Base-by-base conservation (phyloP, 2,888 invertebrate genomes). In the Athetis lepigone region DNA sequence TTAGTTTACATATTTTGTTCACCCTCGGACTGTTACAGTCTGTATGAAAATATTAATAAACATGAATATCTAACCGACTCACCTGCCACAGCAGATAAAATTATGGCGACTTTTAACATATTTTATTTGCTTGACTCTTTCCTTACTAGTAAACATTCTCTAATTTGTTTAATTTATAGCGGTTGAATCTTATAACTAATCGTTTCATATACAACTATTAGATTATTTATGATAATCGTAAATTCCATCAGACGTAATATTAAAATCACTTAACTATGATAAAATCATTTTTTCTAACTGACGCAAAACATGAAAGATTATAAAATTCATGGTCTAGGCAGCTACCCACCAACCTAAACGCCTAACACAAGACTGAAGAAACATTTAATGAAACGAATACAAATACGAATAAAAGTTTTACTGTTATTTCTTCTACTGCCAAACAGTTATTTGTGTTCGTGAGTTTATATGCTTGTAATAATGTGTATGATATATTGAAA, bases 51-150 rank as follows among this genome's bases (percentile, higher is more conserved):
- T n/a, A n/a, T n/a, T n/a, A n/a, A n/a, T 29, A 3, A 33, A 33
- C 3, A 33, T 7, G 13, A 33, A 3, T 33, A 13, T 33, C 4
- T 33, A 13, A 11, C 1, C 5, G 13, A 13, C 79, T 80, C 77
- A 88, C 88, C 83, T 11, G 79, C 64, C 25, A 79, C 56, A 37
- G 65, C 65, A 7, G 62, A 52, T 36, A 80, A 64, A 45, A 80
- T 49, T 23, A 83, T 37, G 40, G 73, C 50, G 8, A 80, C 49
- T 37, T 76, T 74, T 18, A 77, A 71, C 76, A 79, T 79, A 6
- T 52, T n/a, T n/a, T 68, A 33, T 27, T 51, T n/a, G 19, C 45
- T 50, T 5, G 9, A 61, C 19, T n/a, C 25, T 58, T 39, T 29
- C 11, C 9, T 52, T 21, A 71, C 46, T 75, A 54, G 33, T 6